Base-by-base conservation (phyloP, 2,888 invertebrate genomes). In the Drosophila mettleri region DNA sequence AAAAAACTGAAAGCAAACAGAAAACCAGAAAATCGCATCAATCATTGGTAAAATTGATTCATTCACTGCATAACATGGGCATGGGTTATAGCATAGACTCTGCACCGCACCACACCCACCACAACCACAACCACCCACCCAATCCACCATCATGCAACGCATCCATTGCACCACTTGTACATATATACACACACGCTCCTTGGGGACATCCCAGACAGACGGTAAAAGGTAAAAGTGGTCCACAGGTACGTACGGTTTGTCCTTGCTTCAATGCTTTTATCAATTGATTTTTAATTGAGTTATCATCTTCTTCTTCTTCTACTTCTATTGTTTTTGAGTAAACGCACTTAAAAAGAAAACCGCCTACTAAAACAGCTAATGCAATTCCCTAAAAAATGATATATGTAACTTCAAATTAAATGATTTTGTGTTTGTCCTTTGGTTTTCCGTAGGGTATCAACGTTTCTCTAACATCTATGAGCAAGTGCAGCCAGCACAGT, bases 371-470 rank as follows among this genome's bases (percentile, higher is more conserved):
- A 52, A 14, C 43, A 14, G 38, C n/a, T 27, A 58, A 62, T 14
- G 14, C 14, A 45, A 34, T 9, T 9, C 16, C 14, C 8, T 20
- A 4, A n/a, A 10, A 5, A n/a, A 7, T n/a, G n/a, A 16, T 31
- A 29, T 22, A 1, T 41, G 10, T n/a, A 36, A 22, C 12, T n/a
- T 12, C 34, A 57, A 57, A 68, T 45, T 74, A 33, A 71, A 18
- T 38, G 2, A 22, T 1, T 3, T 24, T 22, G 3, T 36, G 59
- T 41, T 18, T 49, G n/a, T 7, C 55, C 33, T 29, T 48, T 22
- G 59, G 24, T 69, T 71, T 74, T 64, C 71, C 69, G 93, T 93
- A 94, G 94, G 94, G 93, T 94, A 94, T 94, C 94, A 94, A 94
- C 94, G 93, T 94, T 94, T 94, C 93, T 93, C 93, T 92, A 92